These are phyloP conservation scores for Ganaspis brasiliensis DNA, from an alignment of 2,888 invertebrate genomes.

Conservation along the genomic window DNA sequence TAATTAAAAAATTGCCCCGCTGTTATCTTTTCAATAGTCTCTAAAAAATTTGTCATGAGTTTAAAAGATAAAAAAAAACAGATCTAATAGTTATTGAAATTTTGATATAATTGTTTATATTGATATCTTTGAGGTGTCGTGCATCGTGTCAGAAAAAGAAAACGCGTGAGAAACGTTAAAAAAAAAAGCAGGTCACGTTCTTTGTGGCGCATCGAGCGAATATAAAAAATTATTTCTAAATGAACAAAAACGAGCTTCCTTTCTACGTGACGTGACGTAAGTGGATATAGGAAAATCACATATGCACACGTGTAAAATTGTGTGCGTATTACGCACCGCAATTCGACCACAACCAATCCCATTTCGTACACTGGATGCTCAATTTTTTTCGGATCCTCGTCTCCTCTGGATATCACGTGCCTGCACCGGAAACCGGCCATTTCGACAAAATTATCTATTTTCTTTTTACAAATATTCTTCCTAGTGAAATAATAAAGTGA, in stretches of 20 bases:
- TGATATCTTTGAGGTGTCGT: conserved; percentile 16
- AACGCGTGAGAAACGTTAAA: conserved; percentile 30
- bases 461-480: background rate
- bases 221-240: conserved; percentile 42
- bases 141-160: background rate
- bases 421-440: conserved; percentile 9
- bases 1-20: too few relatives aligned
- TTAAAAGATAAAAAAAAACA: too few relatives aligned
- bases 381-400: conserved; percentile 10
- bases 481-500: too few relatives aligned
- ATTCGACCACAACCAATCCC: conserved; percentile 38
- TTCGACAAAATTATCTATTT: conserved; percentile 4
- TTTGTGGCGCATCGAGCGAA: conserved; percentile 12
- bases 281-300: conserved; percentile 31
- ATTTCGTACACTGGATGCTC: background rate
- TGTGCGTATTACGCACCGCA: conserved; percentile 39
- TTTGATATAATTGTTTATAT: too few relatives aligned
- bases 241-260: conserved; percentile 23
- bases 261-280: conserved; percentile 38
- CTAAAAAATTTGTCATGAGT: too few relatives aligned
- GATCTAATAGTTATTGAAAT: too few relatives aligned
- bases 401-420: background rate
- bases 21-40: too few relatives aligned
- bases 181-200: conserved; percentile 27
- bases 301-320: conserved; percentile 29